Percentiles rank a stretch among this genome's conserved stretches.
phyloP scores from a whole-genome alignment of 2,113 vertebrate genomes.

The Ochotona curzoniae region DNA sequence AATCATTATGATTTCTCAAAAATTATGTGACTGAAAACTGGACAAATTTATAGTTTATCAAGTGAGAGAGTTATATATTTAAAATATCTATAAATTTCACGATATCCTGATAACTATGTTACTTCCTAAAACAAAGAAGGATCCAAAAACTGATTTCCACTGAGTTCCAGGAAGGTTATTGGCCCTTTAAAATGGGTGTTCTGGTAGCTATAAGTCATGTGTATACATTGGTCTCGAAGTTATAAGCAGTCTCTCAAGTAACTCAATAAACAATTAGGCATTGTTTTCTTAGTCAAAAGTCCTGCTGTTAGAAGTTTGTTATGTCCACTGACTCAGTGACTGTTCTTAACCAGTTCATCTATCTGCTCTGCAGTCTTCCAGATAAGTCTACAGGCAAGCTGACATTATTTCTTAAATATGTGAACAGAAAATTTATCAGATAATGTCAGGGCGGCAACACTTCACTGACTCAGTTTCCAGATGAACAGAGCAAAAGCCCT shows the following conservation, averaged over 20 bases:
- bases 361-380: constrained; percentile 6
- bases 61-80: not conserved
- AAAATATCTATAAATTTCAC: not conserved
- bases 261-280: not conserved
- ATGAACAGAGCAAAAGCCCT: constrained; percentile 34
- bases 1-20: not conserved
- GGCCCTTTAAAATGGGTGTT: not conserved
- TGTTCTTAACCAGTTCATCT: not conserved
- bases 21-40: not conserved
- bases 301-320: constrained; percentile 6
- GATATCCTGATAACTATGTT: not conserved
- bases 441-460: constrained; percentile 51
- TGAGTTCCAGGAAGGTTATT: not conserved
- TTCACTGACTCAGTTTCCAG: constrained; percentile 48
- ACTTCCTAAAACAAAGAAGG: constrained; percentile 53
- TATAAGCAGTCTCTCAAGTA: constrained; percentile 29
- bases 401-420: constrained; percentile 38
- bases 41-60: constrained; percentile 15
- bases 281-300: constrained; percentile 27
- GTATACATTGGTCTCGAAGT: not conserved
- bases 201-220: not conserved
- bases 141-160: not conserved
- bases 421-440: constrained; percentile 45
- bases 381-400: not conserved
- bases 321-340: not conserved